Evolutionary conservation across 2,888 invertebrate species (phyloP), one percentile per base, ranked within the genome.

Genomic region (Mellilla xanthometata): DNA sequence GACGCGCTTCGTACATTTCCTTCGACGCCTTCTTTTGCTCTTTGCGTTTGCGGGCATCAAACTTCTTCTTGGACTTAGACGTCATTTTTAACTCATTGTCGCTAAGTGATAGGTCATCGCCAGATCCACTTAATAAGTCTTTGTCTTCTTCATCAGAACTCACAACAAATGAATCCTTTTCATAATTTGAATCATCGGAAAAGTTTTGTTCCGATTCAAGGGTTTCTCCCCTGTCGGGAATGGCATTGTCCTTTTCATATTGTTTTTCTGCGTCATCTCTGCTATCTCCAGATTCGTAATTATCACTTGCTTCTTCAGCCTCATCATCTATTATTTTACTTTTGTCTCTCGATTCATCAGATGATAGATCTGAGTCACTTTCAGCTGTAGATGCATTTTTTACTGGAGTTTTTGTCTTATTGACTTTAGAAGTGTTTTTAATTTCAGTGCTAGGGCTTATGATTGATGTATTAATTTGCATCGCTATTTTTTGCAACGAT

Each of bases 121-220:
- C 82, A n/a, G 82, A 75, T 0, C 87, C 88, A 64, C 82, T 84
- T 7, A 90, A 59, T 41, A 88, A 64, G 9, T 81, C 69, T 53
- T 79, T 47, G 49, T 90, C 90, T 65, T 88, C 88, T 52, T 78
- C 81, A 62, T 85, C 82, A 1, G 91, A 89, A 52, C 81, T 87
- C 1, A 90, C 91, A 42, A 92, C 61, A 62, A 92, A 92, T 0
- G 92, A 92, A 56, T 83, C 91, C 60, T 81, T 88, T 59, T 90
- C 88, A 49, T 90, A 90, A 49, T 89, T 83, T 0, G 81, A 71
- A 36, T 90, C 88, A 47, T 79, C 69, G 1, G 87, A 83, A 12
- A 81, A 67, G 3, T 88, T 76, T 28, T 78, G 79, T 29, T 90
- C 82, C 31, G 91, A 90, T 32, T 87, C 81, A 46, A 92, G 66